Base-by-base conservation (phyloP, 2,888 invertebrate genomes). In the Noctua fimbriata region DNA sequence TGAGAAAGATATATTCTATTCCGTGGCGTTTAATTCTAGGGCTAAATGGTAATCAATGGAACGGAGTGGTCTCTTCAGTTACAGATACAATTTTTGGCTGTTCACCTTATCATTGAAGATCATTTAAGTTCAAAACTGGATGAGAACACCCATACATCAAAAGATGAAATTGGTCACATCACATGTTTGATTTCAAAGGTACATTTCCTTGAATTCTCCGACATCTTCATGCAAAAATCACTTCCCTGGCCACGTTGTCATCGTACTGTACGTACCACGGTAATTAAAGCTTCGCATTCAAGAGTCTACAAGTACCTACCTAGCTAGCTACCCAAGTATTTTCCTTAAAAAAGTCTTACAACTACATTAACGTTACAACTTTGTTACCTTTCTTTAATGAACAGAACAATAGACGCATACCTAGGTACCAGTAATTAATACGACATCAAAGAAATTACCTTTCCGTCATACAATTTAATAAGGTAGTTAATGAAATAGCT, bases 361-460 rank as follows among this genome's bases (percentile, higher is more conserved):
- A 47, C 73, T 66, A 73, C 60, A 82, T 63, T 28, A 36, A 52
- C 6, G 44, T 66, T 71, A 69, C 69, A 65, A 71, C 28, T 76
- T 52, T 67, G 75, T 76, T 73, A 69, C 28, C 28, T 85, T 83
- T 82, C 81, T 78, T 70, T 83, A 80, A 84, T 85, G 81, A 86
- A 78, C 73, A 76, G 84, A 92, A 93, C 93, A 93, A 93, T 93
- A 82, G 92, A 32, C 55, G 70, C 90, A 92, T 92, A 89, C 86
- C 89, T 89, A n/a, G n/a, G n/a, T n/a, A 87, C 85, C 82, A 83
- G 83, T 85, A 93, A 93, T 93, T 89, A 93, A 89, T 84, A 83
- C 66, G 83, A 89, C 86, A 93, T 93, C 91, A 92, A 85, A 92
- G 87, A 92, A 91, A 93, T 92, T 90, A 89, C 83, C 89, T 92